A percentile compares a stretch with the other conserved stretches of the same genome.
Evolutionary conservation across 2,888 invertebrate genomes (phyloP).

Genomic region (Tromatobia lineatoria): DNA sequence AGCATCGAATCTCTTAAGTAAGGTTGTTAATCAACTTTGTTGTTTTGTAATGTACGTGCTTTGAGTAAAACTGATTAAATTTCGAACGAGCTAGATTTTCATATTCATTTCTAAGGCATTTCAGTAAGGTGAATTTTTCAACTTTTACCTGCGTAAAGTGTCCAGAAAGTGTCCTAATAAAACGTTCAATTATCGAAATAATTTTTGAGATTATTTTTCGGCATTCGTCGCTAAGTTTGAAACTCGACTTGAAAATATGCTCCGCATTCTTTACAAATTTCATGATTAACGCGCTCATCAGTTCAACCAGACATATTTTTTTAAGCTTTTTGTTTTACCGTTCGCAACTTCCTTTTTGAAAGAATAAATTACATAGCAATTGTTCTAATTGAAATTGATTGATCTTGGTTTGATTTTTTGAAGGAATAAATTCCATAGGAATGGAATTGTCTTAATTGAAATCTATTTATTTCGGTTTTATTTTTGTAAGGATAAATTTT

Average conservation of each 20-base stretch:
- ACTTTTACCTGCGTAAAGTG: conserved; percentile 48
- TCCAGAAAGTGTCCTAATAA: conserved; percentile 55
- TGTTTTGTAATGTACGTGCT: conserved; percentile 6
- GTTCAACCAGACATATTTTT: neutral
- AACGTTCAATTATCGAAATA: conserved; percentile 48
- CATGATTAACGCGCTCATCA: neutral
- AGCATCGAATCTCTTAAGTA: neutral
- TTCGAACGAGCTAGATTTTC: conserved; percentile 1
- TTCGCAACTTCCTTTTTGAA: no score
- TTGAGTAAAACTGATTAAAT: neutral
- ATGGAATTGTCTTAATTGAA: no score
- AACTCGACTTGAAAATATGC: neutral
- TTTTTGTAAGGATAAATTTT: no score
- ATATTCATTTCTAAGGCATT: conserved; percentile 4
- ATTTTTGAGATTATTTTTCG: conserved; percentile 17
- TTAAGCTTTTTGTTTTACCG: neutral
- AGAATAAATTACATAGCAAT: no score
- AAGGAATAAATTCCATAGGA: no score
- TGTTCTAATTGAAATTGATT: no score
- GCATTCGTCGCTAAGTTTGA: neutral
- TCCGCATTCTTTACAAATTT: neutral
- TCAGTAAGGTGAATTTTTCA: conserved; percentile 33
- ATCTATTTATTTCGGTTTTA: no score
- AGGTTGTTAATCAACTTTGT: neutral
- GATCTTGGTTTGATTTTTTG: no score